A percentile compares a stretch with the other conserved stretches of the same genome.
Evolutionary conservation across 2,113 vertebrate species (phyloP).

Genomic region (Zeus faber): DNA sequence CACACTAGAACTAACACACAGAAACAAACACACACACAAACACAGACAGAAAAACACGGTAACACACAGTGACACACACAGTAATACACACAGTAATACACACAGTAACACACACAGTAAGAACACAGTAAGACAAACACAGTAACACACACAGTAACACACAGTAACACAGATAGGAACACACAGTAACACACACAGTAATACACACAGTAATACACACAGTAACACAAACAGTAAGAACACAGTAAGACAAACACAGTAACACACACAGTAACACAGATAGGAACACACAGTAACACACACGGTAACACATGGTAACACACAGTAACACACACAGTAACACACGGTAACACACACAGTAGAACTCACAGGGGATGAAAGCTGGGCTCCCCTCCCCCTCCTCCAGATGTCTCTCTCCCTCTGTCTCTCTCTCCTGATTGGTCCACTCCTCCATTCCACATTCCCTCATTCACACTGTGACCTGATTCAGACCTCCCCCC

Average conservation of each 20-base stretch:
- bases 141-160: not conserved
- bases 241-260: too few species aligned
- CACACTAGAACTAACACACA: slow-evolving; percentile 7
- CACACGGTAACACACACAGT: slow-evolving; percentile 16
- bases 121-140: slow-evolving; percentile 6
- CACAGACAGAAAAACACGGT: slow-evolving; percentile 17
- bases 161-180: slow-evolving; percentile 17
- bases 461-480: too few species aligned
- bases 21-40: not conserved
- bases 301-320: not conserved
- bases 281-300: slow-evolving; percentile 7
- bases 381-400: slow-evolving; percentile 46
- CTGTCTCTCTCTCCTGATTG: too few species aligned
- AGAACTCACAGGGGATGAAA: slow-evolving; percentile 54
- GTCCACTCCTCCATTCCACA: too few species aligned
- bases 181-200: slow-evolving; percentile 6
- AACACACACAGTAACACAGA: slow-evolving; percentile 1
- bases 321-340: not conserved
- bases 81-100: slow-evolving; percentile 7
- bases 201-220: not conserved
- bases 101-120: too few species aligned
- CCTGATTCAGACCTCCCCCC: too few species aligned
- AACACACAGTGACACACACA: slow-evolving; percentile 1
- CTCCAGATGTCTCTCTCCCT: slow-evolving; percentile 47
- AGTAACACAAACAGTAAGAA: too few species aligned